A percentile compares a stretch with the other conserved stretches of the same genome.
These are phyloP conservation scores for Macrobrachium nipponense DNA, from an alignment of 1,140 invertebrate genomes.

Conservation along the genomic window DNA sequence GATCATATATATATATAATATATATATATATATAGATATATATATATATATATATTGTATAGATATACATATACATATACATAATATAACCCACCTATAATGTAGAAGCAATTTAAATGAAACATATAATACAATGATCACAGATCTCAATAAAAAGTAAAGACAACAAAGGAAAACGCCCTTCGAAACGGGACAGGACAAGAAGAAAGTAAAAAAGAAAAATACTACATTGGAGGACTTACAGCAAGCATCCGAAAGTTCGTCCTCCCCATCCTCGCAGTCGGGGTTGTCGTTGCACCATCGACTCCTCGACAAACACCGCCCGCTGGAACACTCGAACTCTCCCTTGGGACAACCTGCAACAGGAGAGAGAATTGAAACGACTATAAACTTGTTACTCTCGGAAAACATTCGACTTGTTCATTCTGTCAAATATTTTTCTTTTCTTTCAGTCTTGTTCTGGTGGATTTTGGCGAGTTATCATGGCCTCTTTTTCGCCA, in stretches of 20 bases:
- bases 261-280: conserved; percentile 28
- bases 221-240: not conserved
- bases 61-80: too few relatives aligned
- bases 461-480: too few relatives aligned
- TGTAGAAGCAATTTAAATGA: conserved; percentile 3
- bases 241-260: conserved; percentile 16
- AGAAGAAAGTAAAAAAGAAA: not conserved
- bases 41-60: too few relatives aligned
- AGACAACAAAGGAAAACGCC: not conserved
- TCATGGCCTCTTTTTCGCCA: too few relatives aligned
- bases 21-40: too few relatives aligned
- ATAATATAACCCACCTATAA: too few relatives aligned
- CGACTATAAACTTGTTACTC: too few relatives aligned
- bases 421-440: not conserved
- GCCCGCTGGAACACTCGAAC: conserved; percentile 40
- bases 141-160: too few relatives aligned
- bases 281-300: conserved; percentile 23
- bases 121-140: too few relatives aligned
- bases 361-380: not conserved
- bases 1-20: too few relatives aligned
- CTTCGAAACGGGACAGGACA: not conserved
- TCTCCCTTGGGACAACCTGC: conserved; percentile 49
- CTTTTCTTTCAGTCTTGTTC: not conserved
- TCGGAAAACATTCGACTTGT: not conserved
- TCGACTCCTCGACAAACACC: conserved; percentile 24